Conservation (phyloP, 2,113 vertebrate species). For the Hystrix brachyura region DNA sequence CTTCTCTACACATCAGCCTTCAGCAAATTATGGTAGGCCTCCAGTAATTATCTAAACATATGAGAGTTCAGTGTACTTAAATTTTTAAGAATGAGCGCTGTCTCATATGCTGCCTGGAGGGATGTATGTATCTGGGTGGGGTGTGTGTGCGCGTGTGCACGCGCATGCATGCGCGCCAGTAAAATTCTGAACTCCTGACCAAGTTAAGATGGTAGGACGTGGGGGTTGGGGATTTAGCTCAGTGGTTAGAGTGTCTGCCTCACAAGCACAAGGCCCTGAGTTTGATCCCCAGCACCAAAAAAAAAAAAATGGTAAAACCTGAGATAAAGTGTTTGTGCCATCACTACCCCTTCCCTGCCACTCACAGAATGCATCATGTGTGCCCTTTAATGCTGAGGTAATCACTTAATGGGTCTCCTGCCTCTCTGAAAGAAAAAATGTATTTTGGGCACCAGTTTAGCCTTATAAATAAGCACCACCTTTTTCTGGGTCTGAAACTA, state of each 20-base stretch:
- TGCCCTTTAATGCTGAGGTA: background rate
- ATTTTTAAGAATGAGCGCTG: constrained; percentile 33
- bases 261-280: too few species aligned
- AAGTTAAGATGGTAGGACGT: background rate
- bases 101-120: background rate
- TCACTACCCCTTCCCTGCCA: background rate
- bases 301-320: constrained; percentile 5
- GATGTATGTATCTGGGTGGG: background rate
- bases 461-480: constrained; percentile 57
- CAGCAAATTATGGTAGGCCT: background rate
- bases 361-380: constrained; percentile 22
- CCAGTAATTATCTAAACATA: background rate
- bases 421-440: constrained; percentile 28
- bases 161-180: background rate
- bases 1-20: background rate
- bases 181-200: constrained; percentile 42
- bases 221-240: too few species aligned
- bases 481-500: constrained; percentile 63
- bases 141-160: background rate
- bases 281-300: too few species aligned
- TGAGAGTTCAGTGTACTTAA: background rate
- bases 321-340: constrained; percentile 17
- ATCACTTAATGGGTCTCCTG: constrained; percentile 1
- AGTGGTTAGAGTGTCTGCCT: too few species aligned
- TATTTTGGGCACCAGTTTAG: constrained; percentile 58